Percentiles rank a stretch among this genome's conserved stretches.
Conservation (phyloP, 1,140 invertebrate genomes). For the Papilio polytes region DNA sequence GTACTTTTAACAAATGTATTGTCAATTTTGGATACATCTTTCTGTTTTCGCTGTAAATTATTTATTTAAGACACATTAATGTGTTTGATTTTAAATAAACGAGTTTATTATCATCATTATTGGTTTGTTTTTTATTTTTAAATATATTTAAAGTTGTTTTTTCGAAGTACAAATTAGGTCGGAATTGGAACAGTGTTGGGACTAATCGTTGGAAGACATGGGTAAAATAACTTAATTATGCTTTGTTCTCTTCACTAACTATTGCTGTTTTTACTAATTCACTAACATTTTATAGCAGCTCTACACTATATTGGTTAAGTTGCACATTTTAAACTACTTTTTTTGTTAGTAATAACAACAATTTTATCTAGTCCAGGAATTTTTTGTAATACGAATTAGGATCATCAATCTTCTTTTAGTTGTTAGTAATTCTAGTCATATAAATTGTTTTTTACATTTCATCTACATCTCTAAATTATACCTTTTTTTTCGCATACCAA, state of each 20-base stretch:
- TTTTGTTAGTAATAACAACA: background rate
- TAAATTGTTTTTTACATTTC: background rate
- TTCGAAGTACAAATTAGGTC: slow-evolving; percentile 47
- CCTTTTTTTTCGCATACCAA: background rate
- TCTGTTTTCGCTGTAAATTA: slow-evolving; percentile 50
- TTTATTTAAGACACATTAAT: slow-evolving; percentile 43
- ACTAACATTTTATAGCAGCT: slow-evolving; percentile 2
- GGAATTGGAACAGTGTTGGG: slow-evolving; percentile 46
- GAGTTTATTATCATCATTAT: slow-evolving; percentile 72
- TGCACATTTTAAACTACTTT: background rate
- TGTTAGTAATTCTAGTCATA: background rate
- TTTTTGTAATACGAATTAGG: background rate
- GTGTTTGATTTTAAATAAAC: slow-evolving; percentile 64
- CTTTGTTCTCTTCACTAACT: slow-evolving; percentile 38
- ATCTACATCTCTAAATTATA: background rate
- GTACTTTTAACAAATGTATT: slow-evolving; percentile 4
- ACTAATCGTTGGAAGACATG: slow-evolving; percentile 44
- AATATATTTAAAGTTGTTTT: slow-evolving; percentile 50
- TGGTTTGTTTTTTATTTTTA: slow-evolving; percentile 75
- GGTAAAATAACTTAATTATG: slow-evolving; percentile 48
- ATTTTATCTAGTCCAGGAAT: background rate
- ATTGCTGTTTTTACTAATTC: slow-evolving; percentile 18
- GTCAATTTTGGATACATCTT: slow-evolving; percentile 25
- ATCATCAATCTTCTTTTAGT: background rate
- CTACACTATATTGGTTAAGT: background rate